Percentiles rank a stretch among this genome's conserved stretches.
Conservation (phyloP, 2,797 vertebrate genomes). For the Agapornis canus region DNA sequence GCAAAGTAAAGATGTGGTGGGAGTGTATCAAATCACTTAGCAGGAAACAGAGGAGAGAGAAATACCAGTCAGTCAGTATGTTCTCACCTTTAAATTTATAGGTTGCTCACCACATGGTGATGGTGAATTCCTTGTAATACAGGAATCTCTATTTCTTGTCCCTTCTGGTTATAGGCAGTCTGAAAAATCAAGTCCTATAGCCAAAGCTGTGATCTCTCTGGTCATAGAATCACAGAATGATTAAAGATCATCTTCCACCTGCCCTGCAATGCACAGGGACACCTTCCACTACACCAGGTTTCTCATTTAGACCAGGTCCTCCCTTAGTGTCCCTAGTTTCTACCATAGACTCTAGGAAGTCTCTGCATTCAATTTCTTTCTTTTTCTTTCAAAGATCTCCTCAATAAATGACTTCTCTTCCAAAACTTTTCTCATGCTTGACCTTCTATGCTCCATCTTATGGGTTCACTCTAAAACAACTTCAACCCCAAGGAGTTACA, state of each 20-base stretch:
- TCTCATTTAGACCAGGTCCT: background rate
- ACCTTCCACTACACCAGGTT: background rate
- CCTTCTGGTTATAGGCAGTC: background rate
- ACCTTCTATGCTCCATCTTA: background rate
- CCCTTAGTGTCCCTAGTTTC: accelerated
- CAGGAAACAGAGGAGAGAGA: background rate
- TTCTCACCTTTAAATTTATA: background rate
- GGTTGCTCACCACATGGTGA: background rate
- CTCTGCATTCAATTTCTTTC: background rate
- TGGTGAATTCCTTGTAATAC: background rate
- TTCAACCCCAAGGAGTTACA: accelerated
- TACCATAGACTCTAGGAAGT: background rate
- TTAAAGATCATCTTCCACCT: background rate
- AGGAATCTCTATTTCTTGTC: background rate
- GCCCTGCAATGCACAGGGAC: background rate
- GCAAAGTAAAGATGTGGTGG: background rate
- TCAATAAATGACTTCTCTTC: background rate
- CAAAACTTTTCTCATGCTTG: background rate
- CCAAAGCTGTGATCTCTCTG: background rate
- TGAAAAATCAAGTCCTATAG: background rate
- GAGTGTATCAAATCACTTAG: background rate
- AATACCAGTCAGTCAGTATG: background rate
- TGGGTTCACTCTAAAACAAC: background rate
- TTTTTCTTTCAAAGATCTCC: background rate
- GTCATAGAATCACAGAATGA: background rate